These are phyloP conservation scores for Mesorhabditis spiculigera DNA, from an alignment of 2,888 invertebrate species.

Conservation along the genomic window DNA sequence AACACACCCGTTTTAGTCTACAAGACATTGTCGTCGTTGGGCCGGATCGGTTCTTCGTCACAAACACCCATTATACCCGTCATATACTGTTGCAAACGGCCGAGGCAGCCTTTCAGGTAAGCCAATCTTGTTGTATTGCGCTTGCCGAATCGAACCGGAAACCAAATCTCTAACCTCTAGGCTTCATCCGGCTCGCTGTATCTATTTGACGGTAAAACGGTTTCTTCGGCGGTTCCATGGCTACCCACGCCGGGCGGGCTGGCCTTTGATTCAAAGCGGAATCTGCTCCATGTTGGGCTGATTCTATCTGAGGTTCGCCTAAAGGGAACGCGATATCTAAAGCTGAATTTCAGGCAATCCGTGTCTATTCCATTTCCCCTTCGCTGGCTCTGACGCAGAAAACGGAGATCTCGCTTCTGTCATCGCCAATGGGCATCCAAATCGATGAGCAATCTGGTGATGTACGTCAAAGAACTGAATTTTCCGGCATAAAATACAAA, in stretches of 20 bases:
- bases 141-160: neutral
- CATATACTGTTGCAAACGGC: slow-evolving; percentile 22
- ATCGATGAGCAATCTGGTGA: slow-evolving; percentile 30
- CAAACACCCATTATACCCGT: slow-evolving; percentile 40
- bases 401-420: slow-evolving; percentile 44
- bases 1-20: slow-evolving; percentile 23
- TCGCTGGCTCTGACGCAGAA: slow-evolving; percentile 33
- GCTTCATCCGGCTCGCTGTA: slow-evolving; percentile 35
- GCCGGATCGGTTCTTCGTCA: slow-evolving; percentile 48
- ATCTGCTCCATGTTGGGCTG: slow-evolving; percentile 39
- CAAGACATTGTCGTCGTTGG: slow-evolving; percentile 45
- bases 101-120: slow-evolving; percentile 24
- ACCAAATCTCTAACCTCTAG: neutral
- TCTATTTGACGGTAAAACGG: slow-evolving; percentile 46
- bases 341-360: slow-evolving; percentile 28
- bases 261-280: slow-evolving; percentile 33
- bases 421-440: slow-evolving; percentile 34
- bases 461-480: slow-evolving; percentile 6
- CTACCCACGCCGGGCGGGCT: slow-evolving; percentile 41
- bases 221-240: slow-evolving; percentile 17
- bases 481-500: neutral
- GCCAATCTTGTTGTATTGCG: neutral
- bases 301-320: slow-evolving; percentile 37
- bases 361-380: slow-evolving; percentile 35
- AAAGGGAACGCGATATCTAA: slow-evolving; percentile 8